Percentiles rank a stretch among this genome's conserved stretches.
Evolutionary conservation across 2,888 invertebrate genomes (phyloP).

Genomic region (Lepidocyrtinus sp.): DNA sequence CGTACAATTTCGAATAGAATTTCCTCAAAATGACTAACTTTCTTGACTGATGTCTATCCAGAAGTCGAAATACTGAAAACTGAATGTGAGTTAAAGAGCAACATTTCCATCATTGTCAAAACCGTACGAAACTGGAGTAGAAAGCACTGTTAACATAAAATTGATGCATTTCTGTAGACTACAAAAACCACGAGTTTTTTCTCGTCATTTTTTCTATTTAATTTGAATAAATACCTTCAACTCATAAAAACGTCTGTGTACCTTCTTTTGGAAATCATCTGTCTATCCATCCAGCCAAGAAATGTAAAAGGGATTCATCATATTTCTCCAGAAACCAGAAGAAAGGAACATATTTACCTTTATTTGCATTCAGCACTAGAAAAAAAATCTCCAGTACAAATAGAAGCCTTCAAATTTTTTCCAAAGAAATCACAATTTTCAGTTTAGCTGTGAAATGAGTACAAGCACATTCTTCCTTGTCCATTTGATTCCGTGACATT

Average conservation of each 20-base stretch:
- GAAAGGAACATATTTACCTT: not conserved
- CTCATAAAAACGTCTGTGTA: not conserved
- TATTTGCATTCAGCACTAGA: too few species aligned
- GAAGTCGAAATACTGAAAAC: constrained; percentile 18
- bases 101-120: constrained; percentile 60
- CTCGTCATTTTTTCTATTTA: not conserved
- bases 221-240: not conserved
- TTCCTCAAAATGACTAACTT: constrained; percentile 32
- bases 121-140: constrained; percentile 53
- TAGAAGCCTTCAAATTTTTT: too few species aligned
- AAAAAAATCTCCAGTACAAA: too few species aligned
- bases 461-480: not conserved
- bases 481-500: too few species aligned
- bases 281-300: not conserved
- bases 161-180: too few species aligned
- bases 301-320: not conserved
- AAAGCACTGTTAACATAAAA: too few species aligned
- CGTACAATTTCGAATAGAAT: too few species aligned
- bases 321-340: not conserved
- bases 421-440: too few species aligned
- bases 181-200: too few species aligned
- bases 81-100: constrained; percentile 53
- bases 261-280: not conserved
- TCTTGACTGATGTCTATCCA: constrained; percentile 50
- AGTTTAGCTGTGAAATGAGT: not conserved